These are phyloP conservation scores for Monochamus saltuarius DNA, from an alignment of 1,140 invertebrate species.

Conservation along the genomic window DNA sequence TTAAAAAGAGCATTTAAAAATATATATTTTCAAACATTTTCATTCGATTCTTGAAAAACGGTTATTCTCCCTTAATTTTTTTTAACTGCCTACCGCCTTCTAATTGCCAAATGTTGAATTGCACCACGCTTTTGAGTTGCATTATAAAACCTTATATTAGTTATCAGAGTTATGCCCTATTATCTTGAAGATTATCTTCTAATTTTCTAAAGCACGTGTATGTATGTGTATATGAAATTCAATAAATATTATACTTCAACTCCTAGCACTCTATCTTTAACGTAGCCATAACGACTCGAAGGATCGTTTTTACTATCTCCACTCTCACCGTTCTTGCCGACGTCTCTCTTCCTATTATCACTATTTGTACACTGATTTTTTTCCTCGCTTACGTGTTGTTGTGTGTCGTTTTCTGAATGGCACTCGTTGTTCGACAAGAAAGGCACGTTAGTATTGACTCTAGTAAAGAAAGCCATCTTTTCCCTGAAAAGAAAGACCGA, in stretches of 20 bases:
- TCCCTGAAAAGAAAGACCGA: conserved; percentile 65
- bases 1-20: too few species aligned
- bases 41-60: too few species aligned
- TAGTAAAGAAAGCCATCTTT: conserved; percentile 94
- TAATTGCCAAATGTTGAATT: too few species aligned
- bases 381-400: conserved; percentile 11
- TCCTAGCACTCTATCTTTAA: conserved; percentile 66
- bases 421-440: conserved; percentile 70
- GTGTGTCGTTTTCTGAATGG: conserved; percentile 32
- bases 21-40: too few species aligned
- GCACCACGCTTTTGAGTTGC: too few species aligned
- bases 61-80: too few species aligned
- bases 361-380: conserved; percentile 11
- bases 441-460: conserved; percentile 74
- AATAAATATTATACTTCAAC: conserved; percentile 61
- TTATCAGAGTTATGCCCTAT: too few species aligned
- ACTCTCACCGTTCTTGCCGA: conserved; percentile 18
- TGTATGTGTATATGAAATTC: neutral
- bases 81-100: too few species aligned
- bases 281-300: conserved; percentile 62
- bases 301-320: conserved; percentile 22
- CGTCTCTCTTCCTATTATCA: conserved; percentile 10
- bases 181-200: too few species aligned
- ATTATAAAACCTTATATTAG: too few species aligned
- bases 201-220: too few species aligned